phyloP scores from a whole-genome alignment of 2,888 invertebrate species.

The Ophonus ardosiacus region DNA sequence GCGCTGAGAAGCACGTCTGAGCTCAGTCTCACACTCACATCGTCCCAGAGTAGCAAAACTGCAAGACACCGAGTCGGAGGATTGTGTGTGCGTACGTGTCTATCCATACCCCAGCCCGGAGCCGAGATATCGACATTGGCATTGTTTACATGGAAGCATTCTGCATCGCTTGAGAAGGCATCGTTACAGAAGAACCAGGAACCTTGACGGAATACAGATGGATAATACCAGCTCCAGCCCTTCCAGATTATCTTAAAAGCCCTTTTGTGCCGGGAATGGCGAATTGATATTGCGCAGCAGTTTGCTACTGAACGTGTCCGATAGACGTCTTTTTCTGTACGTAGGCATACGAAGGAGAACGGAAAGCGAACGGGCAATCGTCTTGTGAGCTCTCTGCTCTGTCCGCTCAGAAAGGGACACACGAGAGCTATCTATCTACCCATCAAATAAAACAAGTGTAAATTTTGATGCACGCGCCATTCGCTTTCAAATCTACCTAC shows the following conservation, averaged over 20 bases:
- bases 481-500: neutral
- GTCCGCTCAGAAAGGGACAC: neutral
- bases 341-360: neutral
- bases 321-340: conserved; percentile 47
- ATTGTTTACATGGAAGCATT: conserved; percentile 60
- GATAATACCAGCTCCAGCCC: conserved; percentile 38
- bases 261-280: conserved; percentile 60
- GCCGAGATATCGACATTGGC: conserved; percentile 48
- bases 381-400: neutral
- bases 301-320: conserved; percentile 55
- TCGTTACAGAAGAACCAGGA: conserved; percentile 55
- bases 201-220: conserved; percentile 60
- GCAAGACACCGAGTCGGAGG: conserved; percentile 3
- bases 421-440: neutral
- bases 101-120: conserved; percentile 1
- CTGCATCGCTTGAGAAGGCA: conserved; percentile 54
- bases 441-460: neutral
- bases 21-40: too few species aligned
- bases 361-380: conserved; percentile 21
- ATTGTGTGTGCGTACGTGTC: conserved; percentile 37
- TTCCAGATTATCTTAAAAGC: conserved; percentile 61
- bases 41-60: neutral
- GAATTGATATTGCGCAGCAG: conserved; percentile 61
- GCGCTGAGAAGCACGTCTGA: neutral
- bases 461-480: neutral